Evolutionary conservation across 2,113 vertebrate genomes (phyloP).

Genomic region (Phoenicopterus ruber): DNA sequence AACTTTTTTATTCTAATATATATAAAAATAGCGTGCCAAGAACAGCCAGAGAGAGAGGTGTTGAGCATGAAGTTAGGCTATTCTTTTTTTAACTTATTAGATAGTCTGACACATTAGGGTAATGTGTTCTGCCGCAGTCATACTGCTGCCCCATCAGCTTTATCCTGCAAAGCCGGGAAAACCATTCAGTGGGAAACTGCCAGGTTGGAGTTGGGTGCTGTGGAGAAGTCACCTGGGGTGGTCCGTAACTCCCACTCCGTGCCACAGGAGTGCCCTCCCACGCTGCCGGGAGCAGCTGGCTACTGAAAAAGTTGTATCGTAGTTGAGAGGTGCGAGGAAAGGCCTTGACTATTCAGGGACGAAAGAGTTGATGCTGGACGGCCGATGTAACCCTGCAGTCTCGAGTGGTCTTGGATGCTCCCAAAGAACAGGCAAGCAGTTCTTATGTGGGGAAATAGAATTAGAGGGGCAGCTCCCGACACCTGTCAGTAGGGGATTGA

Average conservation of each 20-base stretch:
- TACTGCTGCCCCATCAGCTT: neutral
- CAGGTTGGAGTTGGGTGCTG: neutral
- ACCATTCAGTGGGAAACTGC: neutral
- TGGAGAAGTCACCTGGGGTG: neutral
- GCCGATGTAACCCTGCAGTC: neutral
- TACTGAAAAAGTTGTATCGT: neutral
- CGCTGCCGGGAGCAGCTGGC: neutral
- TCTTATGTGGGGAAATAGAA: neutral
- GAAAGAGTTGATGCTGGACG: neutral
- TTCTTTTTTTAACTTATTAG: conserved; percentile 19
- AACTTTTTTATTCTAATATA: conserved; percentile 23
- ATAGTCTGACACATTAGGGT: neutral
- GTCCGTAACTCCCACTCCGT: accelerated
- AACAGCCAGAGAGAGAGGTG: conserved; percentile 1
- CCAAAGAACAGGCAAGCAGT: neutral
- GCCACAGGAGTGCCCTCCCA: neutral
- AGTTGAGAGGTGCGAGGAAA: neutral
- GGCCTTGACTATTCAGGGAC: neutral
- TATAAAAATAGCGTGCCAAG: neutral
- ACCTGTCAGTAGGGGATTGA: neutral
- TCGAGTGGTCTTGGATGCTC: neutral
- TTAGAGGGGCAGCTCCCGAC: neutral
- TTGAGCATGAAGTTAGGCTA: neutral
- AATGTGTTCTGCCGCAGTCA: neutral
- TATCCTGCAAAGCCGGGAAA: neutral